Evolutionary conservation across 1,140 invertebrate species (phyloP), one percentile per base, ranked within the genome.

Genomic region (Saccostrea cuccullata): DNA sequence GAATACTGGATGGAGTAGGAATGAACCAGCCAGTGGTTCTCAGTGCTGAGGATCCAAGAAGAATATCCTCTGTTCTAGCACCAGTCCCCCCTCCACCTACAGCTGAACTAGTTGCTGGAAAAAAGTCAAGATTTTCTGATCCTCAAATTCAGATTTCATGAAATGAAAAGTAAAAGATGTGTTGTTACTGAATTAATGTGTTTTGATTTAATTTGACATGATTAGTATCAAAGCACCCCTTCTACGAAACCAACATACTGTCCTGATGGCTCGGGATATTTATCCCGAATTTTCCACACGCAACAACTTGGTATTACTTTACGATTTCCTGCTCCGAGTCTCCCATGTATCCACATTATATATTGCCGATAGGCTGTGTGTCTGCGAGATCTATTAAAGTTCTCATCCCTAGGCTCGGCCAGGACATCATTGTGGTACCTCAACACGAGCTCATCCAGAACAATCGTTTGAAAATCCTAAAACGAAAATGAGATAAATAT

Each of bases 31-130:
- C 30, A 30, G 36, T 77, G 20, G 23, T 15, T 8, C 23, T 88
- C 15, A 82, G n/a, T 12, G 23, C 67, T 26, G 84, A 88, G 85
- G 87, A 88, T 55, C 87, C 87, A 2, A 55, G 83, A 64, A 26
- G 87, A 11, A 30, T 88, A 20, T 88, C 87, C 1, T 17, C 20
- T 15, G 36, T 55, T 20, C 26, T 88, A 36, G 87, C 87, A 30
- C 67, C 87, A 26, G 55, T 88, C 36, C 83, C n/a, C 83, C 55
- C 87, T 84, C 86, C 86, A 60, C 77, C 86, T 26, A 87, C 86
- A 15, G n/a, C 1, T 13, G 30, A 83, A 17, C 55, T 87, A 58
- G 86, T 83, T 20, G 5, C 73, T 36, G 86, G 83, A n/a, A 17
- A 83, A 23, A 64, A 64, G 23, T 87, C 86, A 36, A 40, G 86